phyloP scores from a whole-genome alignment of 53 echinoderm and acorn worm species.

The Paracentrotus lividus region DNA sequence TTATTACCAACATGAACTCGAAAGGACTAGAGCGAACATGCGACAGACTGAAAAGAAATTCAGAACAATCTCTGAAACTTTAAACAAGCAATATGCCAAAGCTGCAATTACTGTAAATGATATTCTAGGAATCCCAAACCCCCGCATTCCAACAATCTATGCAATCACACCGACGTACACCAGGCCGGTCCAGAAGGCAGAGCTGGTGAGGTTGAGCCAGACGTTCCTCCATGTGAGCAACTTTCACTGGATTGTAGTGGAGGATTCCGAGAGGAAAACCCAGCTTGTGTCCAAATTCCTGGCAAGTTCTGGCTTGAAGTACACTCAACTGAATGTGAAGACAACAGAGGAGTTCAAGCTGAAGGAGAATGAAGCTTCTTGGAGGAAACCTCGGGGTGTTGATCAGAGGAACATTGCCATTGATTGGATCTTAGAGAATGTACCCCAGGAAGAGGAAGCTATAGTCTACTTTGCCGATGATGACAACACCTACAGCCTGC shows the following conservation, averaged over 20 bases:
- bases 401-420: slow-evolving; percentile 94
- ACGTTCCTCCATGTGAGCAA: slow-evolving; percentile 89
- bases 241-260: slow-evolving; percentile 97
- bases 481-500: slow-evolving; percentile 93
- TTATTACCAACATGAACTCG: slow-evolving; percentile 76
- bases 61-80: slow-evolving; percentile 55
- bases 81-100: slow-evolving; percentile 76
- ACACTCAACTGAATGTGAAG: slow-evolving; percentile 89
- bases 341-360: slow-evolving; percentile 83
- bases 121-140: slow-evolving; percentile 33
- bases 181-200: slow-evolving; percentile 96
- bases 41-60: slow-evolving; percentile 69
- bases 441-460: slow-evolving; percentile 66
- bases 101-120: slow-evolving; percentile 70
- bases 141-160: slow-evolving; percentile 83
- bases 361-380: slow-evolving; percentile 88
- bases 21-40: slow-evolving; percentile 59
- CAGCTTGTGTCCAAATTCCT: slow-evolving; percentile 80
- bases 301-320: slow-evolving; percentile 78
- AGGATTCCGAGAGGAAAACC: slow-evolving; percentile 83
- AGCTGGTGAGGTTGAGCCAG: slow-evolving; percentile 80
- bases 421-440: slow-evolving; percentile 85
- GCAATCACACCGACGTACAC: slow-evolving; percentile 95
- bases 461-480: slow-evolving; percentile 98
- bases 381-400: slow-evolving; percentile 94